Base-by-base conservation (phyloP, 2,797 vertebrate genomes). In the Myotis vivesi region DNA sequence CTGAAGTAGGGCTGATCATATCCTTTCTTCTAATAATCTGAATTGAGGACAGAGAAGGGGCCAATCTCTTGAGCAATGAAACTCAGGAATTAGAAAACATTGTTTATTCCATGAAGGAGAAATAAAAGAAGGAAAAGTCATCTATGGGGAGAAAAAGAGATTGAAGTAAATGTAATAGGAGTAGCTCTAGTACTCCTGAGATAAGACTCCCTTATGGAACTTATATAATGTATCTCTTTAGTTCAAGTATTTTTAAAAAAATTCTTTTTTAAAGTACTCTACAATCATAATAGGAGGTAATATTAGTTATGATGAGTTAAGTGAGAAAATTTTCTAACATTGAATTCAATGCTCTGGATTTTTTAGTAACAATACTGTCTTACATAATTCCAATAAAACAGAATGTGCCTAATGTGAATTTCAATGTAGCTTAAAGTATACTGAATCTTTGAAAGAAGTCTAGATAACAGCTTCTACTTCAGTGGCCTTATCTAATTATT, bases 401-500 rank as follows among this genome's bases (percentile, higher is more conserved):
- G 0, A 81, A 91, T 38, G n/a, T 22, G 33, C 33, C 23, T 59
- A 66, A 17, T 73, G 33, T 75, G 28, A 38, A 76, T 68, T 81
- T 87, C 49, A 91, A 6, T 33, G 28, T 84, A 38, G 75, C 12
- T 22, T 38, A 75, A 23, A 51, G 3, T 53, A 6, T 79, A 62
- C 10, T 55, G 16, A 84, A 80, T 94, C n/a, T 59, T 38, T 75
- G 36, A 66, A 19, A 17, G 92, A 59, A 89, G 23, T 36, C 25
- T 69, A 10, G 30, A 33, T 82, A 92, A 73, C 41, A 30, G 25
- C 44, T 73, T 9, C 71, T 41, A 73, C 30, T 75, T 75, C 44
- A 75, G 75, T 92, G 19, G 0, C 1, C 17, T 71, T 84, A 84
- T 85, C 15, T 87, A 91, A 94, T 76, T 71, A 81, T 89, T 94